Evolutionary conservation across 2,113 vertebrate genomes (phyloP).

Genomic region (Raja brachyura): DNA sequence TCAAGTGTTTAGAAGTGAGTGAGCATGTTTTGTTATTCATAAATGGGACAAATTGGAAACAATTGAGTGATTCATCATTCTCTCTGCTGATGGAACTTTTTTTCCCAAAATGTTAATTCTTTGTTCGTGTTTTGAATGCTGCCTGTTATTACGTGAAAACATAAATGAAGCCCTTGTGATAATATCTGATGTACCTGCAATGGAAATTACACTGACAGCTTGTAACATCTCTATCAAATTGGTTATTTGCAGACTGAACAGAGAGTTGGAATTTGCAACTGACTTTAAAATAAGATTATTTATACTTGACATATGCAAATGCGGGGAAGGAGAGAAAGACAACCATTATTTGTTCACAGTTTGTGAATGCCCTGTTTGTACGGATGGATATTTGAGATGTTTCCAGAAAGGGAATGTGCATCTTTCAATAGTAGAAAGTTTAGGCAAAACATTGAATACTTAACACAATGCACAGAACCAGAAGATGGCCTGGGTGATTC

Average conservation of each 20-base stretch:
- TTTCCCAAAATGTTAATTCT: not conserved
- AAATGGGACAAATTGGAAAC: not conserved
- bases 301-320: not conserved
- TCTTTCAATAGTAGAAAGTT: not conserved
- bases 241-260: not conserved
- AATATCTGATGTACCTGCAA: not conserved
- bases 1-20: not conserved
- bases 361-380: not conserved
- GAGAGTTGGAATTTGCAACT: not conserved
- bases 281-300: not conserved
- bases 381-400: not conserved
- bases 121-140: not conserved
- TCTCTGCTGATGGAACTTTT: not conserved
- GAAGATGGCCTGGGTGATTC: no score
- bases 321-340: not conserved
- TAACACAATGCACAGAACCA: not conserved
- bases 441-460: not conserved
- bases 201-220: not conserved
- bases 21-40: not conserved
- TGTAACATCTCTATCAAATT: not conserved
- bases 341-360: not conserved
- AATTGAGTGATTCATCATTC: not conserved
- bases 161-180: not conserved
- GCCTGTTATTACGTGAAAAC: not conserved
- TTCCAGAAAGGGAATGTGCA: not conserved